A percentile compares a stretch with the other conserved stretches of the same genome.
phyloP scores from a whole-genome alignment of 2,888 invertebrate species.

The Polymixis lichenea region DNA sequence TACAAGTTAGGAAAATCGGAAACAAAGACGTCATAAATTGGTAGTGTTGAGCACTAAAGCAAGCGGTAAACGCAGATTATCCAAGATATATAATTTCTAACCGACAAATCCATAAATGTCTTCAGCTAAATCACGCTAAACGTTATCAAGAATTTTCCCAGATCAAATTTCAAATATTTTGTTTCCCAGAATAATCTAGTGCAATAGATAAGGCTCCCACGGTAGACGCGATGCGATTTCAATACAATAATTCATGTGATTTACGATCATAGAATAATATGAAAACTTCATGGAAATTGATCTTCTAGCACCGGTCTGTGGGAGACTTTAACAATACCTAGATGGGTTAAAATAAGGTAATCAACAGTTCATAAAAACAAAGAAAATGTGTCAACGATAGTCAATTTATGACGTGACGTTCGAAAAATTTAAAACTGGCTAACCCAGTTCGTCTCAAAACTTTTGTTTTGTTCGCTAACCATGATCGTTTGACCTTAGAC shows the following conservation, averaged over 20 bases:
- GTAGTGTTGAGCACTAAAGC: constrained; percentile 11
- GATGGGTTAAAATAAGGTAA: background rate
- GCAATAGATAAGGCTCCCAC: too few species aligned
- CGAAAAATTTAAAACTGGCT: background rate
- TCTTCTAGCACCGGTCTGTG: too few species aligned
- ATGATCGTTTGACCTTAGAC: constrained; percentile 32
- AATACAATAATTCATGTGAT: too few species aligned
- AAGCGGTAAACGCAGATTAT: background rate
- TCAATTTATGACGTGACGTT: background rate
- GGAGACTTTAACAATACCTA: too few species aligned
- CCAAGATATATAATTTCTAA: background rate
- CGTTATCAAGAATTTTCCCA: background rate
- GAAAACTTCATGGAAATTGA: too few species aligned
- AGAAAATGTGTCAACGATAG: background rate
- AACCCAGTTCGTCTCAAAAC: constrained; percentile 5
- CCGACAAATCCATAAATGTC: background rate
- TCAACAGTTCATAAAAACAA: background rate
- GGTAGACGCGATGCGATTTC: too few species aligned
- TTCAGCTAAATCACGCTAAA: too few species aligned
- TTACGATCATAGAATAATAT: too few species aligned
- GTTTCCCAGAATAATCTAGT: too few species aligned
- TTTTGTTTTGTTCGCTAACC: constrained; percentile 11
- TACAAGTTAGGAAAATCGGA: constrained; percentile 29
- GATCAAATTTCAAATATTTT: too few species aligned
- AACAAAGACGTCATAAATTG: constrained; percentile 46